These are phyloP conservation scores for Onychostoma macrolepis DNA, from an alignment of 2,113 vertebrate genomes.

Conservation along the genomic window DNA sequence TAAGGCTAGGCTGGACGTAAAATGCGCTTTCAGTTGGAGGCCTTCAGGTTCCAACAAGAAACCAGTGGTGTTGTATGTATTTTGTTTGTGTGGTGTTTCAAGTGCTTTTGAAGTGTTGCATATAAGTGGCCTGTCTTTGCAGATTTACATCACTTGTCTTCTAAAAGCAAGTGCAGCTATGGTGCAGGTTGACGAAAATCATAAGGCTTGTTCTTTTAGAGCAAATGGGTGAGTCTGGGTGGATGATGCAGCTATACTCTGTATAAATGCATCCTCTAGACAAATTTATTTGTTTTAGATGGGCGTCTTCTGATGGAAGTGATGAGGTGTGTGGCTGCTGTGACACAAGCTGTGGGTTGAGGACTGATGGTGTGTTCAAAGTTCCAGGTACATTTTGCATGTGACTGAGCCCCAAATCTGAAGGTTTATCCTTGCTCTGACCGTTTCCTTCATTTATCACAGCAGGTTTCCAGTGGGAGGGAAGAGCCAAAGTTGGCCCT, in stretches of 20 bases:
- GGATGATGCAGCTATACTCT: background rate
- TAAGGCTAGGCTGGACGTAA: no score
- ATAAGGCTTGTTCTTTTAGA: conserved; percentile 38
- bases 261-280: background rate
- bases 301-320: background rate
- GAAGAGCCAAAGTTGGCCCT: background rate
- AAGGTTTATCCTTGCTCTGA: background rate
- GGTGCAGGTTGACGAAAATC: background rate
- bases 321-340: background rate
- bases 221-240: conserved; percentile 4
- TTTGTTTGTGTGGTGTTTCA: background rate
- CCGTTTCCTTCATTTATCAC: background rate
- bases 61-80: conserved; percentile 25
- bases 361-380: background rate
- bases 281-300: background rate
- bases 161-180: conserved; percentile 12
- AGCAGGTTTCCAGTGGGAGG: background rate
- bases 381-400: background rate
- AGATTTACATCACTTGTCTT: conserved; percentile 5
- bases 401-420: background rate
- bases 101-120: no score
- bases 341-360: background rate
- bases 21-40: no score
- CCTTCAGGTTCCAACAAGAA: conserved; percentile 41
- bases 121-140: no score